Conservation (phyloP, 2,797 vertebrate genomes). For the Enteromius unitaeniatus region DNA sequence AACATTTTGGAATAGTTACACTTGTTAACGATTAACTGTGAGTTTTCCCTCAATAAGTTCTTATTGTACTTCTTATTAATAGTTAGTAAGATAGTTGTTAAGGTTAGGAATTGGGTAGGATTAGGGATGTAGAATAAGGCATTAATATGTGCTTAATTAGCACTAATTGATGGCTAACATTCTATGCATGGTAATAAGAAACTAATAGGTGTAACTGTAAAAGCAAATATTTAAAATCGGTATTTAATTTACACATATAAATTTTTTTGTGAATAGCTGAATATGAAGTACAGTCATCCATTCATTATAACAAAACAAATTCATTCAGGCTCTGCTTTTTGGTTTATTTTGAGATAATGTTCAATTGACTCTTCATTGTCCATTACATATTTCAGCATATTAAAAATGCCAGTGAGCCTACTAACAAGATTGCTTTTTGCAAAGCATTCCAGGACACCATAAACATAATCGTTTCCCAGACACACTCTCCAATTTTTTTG, state of each 20-base stretch:
- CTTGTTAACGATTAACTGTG: no score
- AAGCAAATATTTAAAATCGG: not conserved
- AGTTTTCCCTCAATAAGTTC: no score
- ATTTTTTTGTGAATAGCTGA: not conserved
- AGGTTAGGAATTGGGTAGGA: no score
- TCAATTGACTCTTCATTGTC: conserved; percentile 12
- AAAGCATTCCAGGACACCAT: conserved; percentile 14
- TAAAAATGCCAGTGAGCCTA: conserved; percentile 3
- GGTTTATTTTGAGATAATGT: conserved; percentile 2
- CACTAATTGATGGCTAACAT: no score
- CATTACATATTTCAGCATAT: conserved; percentile 14
- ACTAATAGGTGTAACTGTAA: no score
- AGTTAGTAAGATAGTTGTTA: no score
- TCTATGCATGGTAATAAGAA: no score
- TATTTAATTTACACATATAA: not conserved
- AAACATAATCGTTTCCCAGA: conserved; percentile 39
- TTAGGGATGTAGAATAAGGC: no score
- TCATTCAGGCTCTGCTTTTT: not conserved
- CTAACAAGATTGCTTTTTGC: conserved; percentile 33
- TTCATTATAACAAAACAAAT: not conserved
- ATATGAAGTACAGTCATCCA: not conserved
- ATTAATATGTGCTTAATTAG: no score
- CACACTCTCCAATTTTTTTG: conserved; percentile 37
- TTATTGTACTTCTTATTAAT: no score
- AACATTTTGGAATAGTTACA: no score